Base-by-base conservation (phyloP, 2,888 invertebrate genomes). In the Bugula neritina region DNA sequence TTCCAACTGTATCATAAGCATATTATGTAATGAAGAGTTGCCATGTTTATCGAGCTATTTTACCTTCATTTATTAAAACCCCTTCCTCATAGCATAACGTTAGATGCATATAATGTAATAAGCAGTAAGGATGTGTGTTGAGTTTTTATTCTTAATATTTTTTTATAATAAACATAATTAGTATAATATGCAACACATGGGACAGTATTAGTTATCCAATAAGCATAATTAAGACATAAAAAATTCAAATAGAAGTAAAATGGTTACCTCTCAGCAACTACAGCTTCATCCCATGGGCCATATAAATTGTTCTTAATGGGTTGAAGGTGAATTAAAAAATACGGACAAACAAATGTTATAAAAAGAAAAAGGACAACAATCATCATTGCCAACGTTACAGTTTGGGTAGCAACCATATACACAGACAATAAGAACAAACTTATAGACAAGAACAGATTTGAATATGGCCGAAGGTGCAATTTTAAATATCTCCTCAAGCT, bases 211-310 rank as follows among this genome's bases (percentile, higher is more conserved):
- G n/a, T n/a, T n/a, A n/a, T n/a, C n/a, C n/a, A n/a, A n/a, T n/a
- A n/a, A n/a, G n/a, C n/a, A n/a, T n/a, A n/a, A n/a, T n/a, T n/a
- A n/a, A n/a, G n/a, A n/a, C n/a, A n/a, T n/a, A n/a, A n/a, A n/a
- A n/a, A n/a, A n/a, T n/a, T n/a, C 52, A 52, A 17, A 17, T 52
- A 17, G 13, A 52, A 52, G 21, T 52, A 13, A 57, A 25, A 57
- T 23, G 5, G 5, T 57, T 57, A 57, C 23, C n/a, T n/a, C n/a
- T 63, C 63, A 13, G n/a, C 63, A 27, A 63, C 63, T 31, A 63
- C 63, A 31, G 97, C 97, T 82, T 98, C 97, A 84, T 97, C 97
- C 97, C 97, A 98, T 0, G 97, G 97, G 0, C 97, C 97, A 84
- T 96, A 91, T 75, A 95, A 96, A 84, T 95, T 97, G 75, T 85